Evolutionary conservation across 2,888 invertebrate species (phyloP).

Genomic region (Eledone cirrhosa): DNA sequence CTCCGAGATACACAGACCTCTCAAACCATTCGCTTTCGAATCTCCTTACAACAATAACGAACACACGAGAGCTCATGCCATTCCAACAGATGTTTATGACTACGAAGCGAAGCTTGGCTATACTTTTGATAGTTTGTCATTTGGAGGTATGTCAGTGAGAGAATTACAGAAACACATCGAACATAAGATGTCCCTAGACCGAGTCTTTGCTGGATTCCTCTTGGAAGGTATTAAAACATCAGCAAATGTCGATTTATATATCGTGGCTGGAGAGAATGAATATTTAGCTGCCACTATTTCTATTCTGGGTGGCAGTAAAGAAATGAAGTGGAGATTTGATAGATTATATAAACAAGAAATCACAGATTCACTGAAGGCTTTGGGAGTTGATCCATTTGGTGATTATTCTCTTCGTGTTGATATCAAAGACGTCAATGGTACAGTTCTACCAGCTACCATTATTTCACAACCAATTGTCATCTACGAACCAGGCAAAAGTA

Average conservation of each 20-base stretch:
- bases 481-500: constrained; percentile 31
- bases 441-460: not conserved
- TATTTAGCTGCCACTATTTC: constrained; percentile 22
- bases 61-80: constrained; percentile 36
- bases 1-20: constrained; percentile 31
- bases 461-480: constrained; percentile 31
- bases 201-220: constrained; percentile 39
- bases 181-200: constrained; percentile 27
- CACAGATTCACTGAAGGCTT: constrained; percentile 30
- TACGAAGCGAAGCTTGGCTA: constrained; percentile 37
- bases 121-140: constrained; percentile 38
- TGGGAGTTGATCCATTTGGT: not conserved
- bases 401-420: constrained; percentile 14
- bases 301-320: constrained; percentile 38
- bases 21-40: constrained; percentile 41
- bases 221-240: constrained; percentile 37
- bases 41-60: constrained; percentile 40
- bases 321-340: constrained; percentile 40
- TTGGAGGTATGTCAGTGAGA: constrained; percentile 39
- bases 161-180: constrained; percentile 37
- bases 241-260: constrained; percentile 31
- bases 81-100: constrained; percentile 33
- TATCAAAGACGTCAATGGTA: constrained; percentile 32
- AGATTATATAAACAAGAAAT: constrained; percentile 40
- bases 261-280: constrained; percentile 26